A percentile compares a stretch with the other conserved stretches of the same genome.
These are phyloP conservation scores for Dendroctonus ponderosae DNA, from an alignment of 1,140 invertebrate species.

Conservation along the genomic window DNA sequence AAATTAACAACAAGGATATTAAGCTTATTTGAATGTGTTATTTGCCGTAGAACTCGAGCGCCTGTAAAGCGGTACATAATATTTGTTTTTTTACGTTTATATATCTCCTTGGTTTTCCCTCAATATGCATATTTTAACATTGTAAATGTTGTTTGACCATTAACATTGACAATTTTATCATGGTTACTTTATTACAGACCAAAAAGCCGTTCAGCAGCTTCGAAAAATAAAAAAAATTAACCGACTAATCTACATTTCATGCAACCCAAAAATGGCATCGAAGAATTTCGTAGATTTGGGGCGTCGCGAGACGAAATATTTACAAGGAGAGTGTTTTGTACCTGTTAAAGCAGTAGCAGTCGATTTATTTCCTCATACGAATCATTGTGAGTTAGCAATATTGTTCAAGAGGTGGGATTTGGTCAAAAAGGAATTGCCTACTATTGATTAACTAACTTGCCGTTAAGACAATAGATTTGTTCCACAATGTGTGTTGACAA, in stretches of 20 bases:
- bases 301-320: slow-evolving; percentile 75
- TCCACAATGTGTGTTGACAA: background rate
- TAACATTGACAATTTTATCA: background rate
- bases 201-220: slow-evolving; percentile 74
- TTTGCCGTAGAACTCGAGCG: no score
- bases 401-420: slow-evolving; percentile 68
- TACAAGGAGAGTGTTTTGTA: slow-evolving; percentile 77
- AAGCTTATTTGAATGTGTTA: no score
- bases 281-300: slow-evolving; percentile 90
- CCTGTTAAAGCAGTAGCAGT: slow-evolving; percentile 80
- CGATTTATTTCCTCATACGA: slow-evolving; percentile 93
- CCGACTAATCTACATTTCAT: slow-evolving; percentile 87
- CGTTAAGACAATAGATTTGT: background rate
- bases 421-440: slow-evolving; percentile 11
- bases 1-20: no score
- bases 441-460: background rate
- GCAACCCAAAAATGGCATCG: slow-evolving; percentile 79
- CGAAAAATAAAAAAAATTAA: slow-evolving; percentile 73
- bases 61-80: no score
- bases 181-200: slow-evolving; percentile 59
- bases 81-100: no score
- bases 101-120: no score
- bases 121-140: no score
- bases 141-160: background rate
- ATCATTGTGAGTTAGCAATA: slow-evolving; percentile 84